Base-by-base conservation (phyloP, 1,140 invertebrate genomes). In the Helicorthomorpha holstii region DNA sequence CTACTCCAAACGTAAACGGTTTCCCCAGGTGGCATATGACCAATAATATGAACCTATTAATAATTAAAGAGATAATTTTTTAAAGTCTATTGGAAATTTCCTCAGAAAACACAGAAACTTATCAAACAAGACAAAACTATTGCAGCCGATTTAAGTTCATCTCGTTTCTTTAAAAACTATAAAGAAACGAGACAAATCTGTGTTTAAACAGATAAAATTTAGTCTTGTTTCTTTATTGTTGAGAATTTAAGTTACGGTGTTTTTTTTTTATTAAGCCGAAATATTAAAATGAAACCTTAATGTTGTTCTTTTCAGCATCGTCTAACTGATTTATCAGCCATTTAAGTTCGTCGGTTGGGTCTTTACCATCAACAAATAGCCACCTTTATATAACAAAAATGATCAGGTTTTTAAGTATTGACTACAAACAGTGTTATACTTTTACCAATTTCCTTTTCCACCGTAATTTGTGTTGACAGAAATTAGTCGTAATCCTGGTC, bases 11-110 rank as follows among this genome's bases (percentile, higher is more conserved):
- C 66, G 61, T 88, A 93, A 63, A 93, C 88, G 0, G 82, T 81
- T 61, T 89, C 83, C n/a, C 92, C 92, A 0, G 94, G 92, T 1
- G 92, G 92, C 58, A 98, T 96, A 61, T 99, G 96, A 10, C 93
- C 93, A 43, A 98, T 85, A 7, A 99, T 84, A 61, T 98, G 93
- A 4, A 97, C 93, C 56, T 61, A 14, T n/a, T 21, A 48, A 46
- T 26, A 53, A n/a, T n/a, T n/a, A n/a, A n/a, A n/a, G n/a, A n/a
- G n/a, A n/a, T 16, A 34, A 16, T 34, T 7, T 7, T 7, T 34
- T 34, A 34, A 34, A 7, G 21, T 2, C 25, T 4, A n/a, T n/a
- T n/a, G n/a, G n/a, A n/a, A n/a, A n/a, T n/a, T n/a, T n/a, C n/a
- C n/a, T n/a, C n/a, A n/a, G n/a, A n/a, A n/a, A n/a, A n/a, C n/a